Conservation (phyloP, 2,888 invertebrate genomes). For the Smittia sp. region DNA sequence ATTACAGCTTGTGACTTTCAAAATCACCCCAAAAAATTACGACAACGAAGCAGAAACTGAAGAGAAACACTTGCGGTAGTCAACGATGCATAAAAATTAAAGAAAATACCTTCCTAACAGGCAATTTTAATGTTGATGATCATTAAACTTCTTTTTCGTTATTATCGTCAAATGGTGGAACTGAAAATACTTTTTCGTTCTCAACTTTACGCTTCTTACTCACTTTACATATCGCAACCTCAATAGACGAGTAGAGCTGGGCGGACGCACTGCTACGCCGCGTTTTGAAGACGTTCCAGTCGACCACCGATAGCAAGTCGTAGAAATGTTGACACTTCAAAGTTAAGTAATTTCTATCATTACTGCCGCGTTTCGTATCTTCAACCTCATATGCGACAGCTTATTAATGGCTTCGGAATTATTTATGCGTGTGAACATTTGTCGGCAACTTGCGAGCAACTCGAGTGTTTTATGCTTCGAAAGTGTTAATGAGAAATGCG, state of each 20-base stretch:
- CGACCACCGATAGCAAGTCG: background rate
- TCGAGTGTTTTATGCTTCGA: too few relatives aligned
- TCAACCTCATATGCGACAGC: background rate
- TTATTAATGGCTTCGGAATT: slow-evolving; percentile 11
- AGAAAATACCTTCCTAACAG: slow-evolving; percentile 41
- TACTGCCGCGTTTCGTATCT: slow-evolving; percentile 5
- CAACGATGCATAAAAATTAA: slow-evolving; percentile 41
- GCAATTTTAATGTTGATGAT: slow-evolving; percentile 40
- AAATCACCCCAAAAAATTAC: slow-evolving; percentile 27
- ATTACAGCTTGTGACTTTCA: slow-evolving; percentile 31
- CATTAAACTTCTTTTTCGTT: slow-evolving; percentile 39
- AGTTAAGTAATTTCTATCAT: slow-evolving; percentile 40
- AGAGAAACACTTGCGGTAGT: slow-evolving; percentile 23
- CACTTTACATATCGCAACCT: slow-evolving; percentile 25
- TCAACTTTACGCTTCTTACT: slow-evolving; percentile 24
- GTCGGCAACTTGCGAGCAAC: too few relatives aligned
- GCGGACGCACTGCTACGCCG: background rate
- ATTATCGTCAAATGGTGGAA: slow-evolving; percentile 41
- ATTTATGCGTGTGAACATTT: slow-evolving; percentile 28
- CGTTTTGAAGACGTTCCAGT: background rate
- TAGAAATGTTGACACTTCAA: slow-evolving; percentile 35
- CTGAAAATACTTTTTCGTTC: slow-evolving; percentile 38
- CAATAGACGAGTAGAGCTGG: background rate
- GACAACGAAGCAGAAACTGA: slow-evolving; percentile 1
- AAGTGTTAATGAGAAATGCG: too few relatives aligned